Conservation (phyloP, 2,113 vertebrate genomes). For the Oryzias celebensis region DNA sequence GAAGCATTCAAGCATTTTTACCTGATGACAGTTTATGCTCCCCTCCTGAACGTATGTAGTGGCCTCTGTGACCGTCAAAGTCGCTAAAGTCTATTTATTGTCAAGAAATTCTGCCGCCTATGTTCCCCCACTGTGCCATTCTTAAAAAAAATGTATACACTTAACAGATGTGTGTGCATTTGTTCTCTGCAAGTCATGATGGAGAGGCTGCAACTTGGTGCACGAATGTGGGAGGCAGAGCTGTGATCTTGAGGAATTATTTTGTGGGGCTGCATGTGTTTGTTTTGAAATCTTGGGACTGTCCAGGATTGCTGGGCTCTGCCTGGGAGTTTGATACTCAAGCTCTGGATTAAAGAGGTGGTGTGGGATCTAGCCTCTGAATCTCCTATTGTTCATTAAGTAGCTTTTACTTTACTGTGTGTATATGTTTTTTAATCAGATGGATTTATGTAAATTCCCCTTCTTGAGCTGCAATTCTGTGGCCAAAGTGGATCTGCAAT, state of each 20-base stretch:
- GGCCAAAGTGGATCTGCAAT: too few relatives aligned
- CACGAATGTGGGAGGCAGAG: background rate
- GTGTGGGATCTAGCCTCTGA: too few relatives aligned
- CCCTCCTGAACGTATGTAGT: conserved; percentile 39
- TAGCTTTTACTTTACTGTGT: too few relatives aligned
- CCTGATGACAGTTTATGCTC: conserved; percentile 33
- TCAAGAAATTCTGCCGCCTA: conserved; percentile 27
- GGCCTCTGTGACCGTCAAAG: conserved; percentile 39
- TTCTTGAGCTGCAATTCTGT: background rate
- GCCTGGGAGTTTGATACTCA: conserved; percentile 41
- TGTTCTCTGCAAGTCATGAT: conserved; percentile 25
- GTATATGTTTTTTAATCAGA: too few relatives aligned
- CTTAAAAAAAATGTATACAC: conserved; percentile 24
- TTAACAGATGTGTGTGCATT: conserved; percentile 1
- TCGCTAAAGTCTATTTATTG: conserved; percentile 27
- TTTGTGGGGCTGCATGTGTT: conserved; percentile 37
- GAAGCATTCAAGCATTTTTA: conserved; percentile 34
- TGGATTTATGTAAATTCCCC: background rate
- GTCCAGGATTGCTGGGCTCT: conserved; percentile 10
- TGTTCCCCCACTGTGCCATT: conserved; percentile 2
- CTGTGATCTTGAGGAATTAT: conserved; percentile 45
- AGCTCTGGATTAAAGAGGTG: conserved; percentile 8
- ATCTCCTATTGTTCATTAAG: too few relatives aligned
- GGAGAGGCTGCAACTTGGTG: conserved; percentile 1
- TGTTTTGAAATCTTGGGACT: conserved; percentile 30